Evolutionary conservation across 37 sponge, comb jelly and placozoan genomes (phyloP).

Genomic region (Haliclona indistincta): DNA sequence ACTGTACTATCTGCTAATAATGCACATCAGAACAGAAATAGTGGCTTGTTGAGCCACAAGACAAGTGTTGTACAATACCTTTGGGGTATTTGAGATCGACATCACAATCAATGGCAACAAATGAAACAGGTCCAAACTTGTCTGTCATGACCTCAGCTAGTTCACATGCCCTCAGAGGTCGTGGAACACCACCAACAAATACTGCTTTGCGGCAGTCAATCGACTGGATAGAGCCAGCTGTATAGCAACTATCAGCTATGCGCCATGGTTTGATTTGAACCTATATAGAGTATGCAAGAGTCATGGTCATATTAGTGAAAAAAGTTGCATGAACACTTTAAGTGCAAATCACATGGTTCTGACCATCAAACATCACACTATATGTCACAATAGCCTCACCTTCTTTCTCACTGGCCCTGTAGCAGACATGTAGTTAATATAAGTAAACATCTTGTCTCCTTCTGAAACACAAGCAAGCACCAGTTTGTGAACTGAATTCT

Average conservation of each 20-base stretch:
- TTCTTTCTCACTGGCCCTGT: constrained; percentile 66
- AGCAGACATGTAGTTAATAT: constrained; percentile 51
- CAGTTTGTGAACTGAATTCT: constrained; percentile 73
- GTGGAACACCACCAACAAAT: constrained; percentile 95
- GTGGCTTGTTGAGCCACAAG: constrained; percentile 7
- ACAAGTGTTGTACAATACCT: constrained; percentile 52
- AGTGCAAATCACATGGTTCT: neutral
- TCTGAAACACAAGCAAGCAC: constrained; percentile 65
- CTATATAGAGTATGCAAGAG: constrained; percentile 28
- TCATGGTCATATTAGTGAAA: neutral
- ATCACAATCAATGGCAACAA: constrained; percentile 85
- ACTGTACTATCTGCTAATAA: no score
- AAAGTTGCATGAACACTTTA: neutral
- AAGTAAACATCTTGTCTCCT: constrained; percentile 70
- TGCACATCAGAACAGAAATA: neutral
- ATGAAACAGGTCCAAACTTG: constrained; percentile 78
- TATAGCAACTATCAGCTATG: constrained; percentile 77
- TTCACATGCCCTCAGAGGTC: constrained; percentile 85
- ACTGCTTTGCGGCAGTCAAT: constrained; percentile 84
- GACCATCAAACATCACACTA: no score
- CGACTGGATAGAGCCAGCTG: constrained; percentile 24
- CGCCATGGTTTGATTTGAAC: constrained; percentile 91
- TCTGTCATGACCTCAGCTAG: constrained; percentile 85
- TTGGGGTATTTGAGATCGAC: constrained; percentile 89
- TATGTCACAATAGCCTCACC: constrained; percentile 41